Percentiles rank a stretch among this genome's conserved stretches.
phyloP scores from a whole-genome alignment of 2,888 invertebrate genomes.

The Drosophila rubida region DNA sequence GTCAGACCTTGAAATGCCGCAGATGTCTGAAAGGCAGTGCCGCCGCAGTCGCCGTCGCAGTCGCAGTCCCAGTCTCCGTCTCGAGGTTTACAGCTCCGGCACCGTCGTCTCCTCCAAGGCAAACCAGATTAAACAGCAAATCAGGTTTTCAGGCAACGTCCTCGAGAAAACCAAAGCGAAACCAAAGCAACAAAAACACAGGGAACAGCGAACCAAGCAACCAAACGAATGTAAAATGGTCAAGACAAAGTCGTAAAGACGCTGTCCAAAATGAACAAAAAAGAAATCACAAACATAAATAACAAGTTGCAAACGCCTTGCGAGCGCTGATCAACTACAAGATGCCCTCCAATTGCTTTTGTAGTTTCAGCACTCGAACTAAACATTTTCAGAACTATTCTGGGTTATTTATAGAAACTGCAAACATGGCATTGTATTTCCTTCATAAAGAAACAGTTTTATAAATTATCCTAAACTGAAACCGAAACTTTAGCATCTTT shows the following conservation, averaged over 20 bases:
- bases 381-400: not conserved
- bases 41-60: constrained; percentile 12
- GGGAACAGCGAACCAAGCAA: constrained; percentile 1
- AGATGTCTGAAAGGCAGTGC: constrained; percentile 62
- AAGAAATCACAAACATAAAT: constrained; percentile 21
- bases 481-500: not conserved
- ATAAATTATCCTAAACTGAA: too few species aligned
- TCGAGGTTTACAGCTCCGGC: constrained; percentile 15
- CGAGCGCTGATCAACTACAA: not conserved
- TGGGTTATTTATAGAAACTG: too few species aligned
- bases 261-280: constrained; percentile 39
- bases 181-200: constrained; percentile 9
- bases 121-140: constrained; percentile 70
- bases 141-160: constrained; percentile 76
- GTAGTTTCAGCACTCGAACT: too few species aligned
- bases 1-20: constrained; percentile 77
- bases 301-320: constrained; percentile 12
- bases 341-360: constrained; percentile 16
- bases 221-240: constrained; percentile 52
- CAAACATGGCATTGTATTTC: too few species aligned
- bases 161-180: constrained; percentile 61
- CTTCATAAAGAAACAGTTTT: too few species aligned
- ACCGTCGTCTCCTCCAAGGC: constrained; percentile 60
- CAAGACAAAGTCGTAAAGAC: constrained; percentile 50
- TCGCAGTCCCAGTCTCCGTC: not conserved